Evolutionary conservation across 1,140 invertebrate species (phyloP), one percentile per base, ranked within the genome.

Genomic region (Drosophila mojavensis): DNA sequence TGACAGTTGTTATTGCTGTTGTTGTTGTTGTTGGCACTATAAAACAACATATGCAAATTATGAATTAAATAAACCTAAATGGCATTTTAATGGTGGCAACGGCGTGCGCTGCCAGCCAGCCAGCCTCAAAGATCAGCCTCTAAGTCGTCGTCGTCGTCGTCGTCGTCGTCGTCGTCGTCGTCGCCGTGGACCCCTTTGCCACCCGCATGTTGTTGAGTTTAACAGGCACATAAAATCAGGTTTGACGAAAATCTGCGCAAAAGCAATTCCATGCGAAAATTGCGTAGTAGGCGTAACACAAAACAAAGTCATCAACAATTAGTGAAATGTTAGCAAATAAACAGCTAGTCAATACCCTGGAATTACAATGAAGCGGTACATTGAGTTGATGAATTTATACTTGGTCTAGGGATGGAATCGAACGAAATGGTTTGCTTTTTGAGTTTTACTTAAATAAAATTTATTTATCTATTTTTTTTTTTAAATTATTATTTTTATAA

Each of bases 41-140:
- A 83, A 88, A 83, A 74, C 69, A 74, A 74, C 63, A 80, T 88
- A 88, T 88, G 84, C 84, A 88, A 88, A 88, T 88, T 63, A 84
- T 81, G 17, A 64, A 61, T 33, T 13, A 55, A 60, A 83, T 72
- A 88, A 75, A 68, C 80, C 65, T 85, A 90, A 89, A 89, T 89
- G 84, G 78, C 84, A 89, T 89, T 89, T 84, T 90, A 89, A 89
- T 89, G 61, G 77, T 64, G 56, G 60, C 50, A 28, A 71, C 69
- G 60, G 67, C 73, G 67, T 74, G 63, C 53, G 66, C 66, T 39
- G 15, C 53, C 36, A 39, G 54, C 41, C 47, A 74, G 56, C 55
- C 17, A 17, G 17, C 17, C 17, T 17, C 51, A 62, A 39, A 56
- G 54, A 65, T 59, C 68, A 43, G 28, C 39, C 53, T 62, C 56